Evolutionary conservation across 1,140 invertebrate species (phyloP), one percentile per base, ranked within the genome.

Genomic region (Diorhabda sublineata): DNA sequence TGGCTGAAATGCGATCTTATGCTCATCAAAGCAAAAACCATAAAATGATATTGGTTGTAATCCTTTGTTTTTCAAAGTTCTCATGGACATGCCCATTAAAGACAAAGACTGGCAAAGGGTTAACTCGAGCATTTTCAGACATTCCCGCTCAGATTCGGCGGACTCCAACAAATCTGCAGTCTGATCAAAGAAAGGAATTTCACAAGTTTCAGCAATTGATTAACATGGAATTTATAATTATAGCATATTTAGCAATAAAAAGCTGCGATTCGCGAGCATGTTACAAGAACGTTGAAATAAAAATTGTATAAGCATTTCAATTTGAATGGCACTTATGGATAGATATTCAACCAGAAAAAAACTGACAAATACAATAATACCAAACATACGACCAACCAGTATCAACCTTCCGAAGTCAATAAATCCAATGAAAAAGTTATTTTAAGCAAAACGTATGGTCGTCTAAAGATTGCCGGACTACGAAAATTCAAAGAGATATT

Each of bases 341-440:
- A 26, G 58, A 58, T 58, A 7, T 5, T 11, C 58, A 58, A 7
- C 4, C 58, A 9, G 5, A 26, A 58, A 58, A 58, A 11, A 5
- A 58, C 58, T 5, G 41, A 9, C n/a, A n/a, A 58, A 5, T 58
- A 58, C n/a, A 58, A 58, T n/a, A n/a, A 58, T n/a, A n/a, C 58
- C 5, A 58, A 58, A n/a, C 58, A 58, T 8, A 58, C 58, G 41
- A 58, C 5, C 58, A 58, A n/a, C 52, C 52, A 56, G 67, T 77
- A 71, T 69, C 72, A 71, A 66, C 80, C 80, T 60, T 56, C 52
- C 6, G 6, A 56, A 56, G 52, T 56, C 5, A 56, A 56, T n/a
- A 56, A 56, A 56, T 56, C n/a, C 52, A 56, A 56, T 56, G 52
- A 56, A 56, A 56, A 56, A 56, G n/a, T 56, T 1, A 56, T 56